Conservation (phyloP, 1,140 invertebrate genomes). For the Bombus difficillimus region DNA sequence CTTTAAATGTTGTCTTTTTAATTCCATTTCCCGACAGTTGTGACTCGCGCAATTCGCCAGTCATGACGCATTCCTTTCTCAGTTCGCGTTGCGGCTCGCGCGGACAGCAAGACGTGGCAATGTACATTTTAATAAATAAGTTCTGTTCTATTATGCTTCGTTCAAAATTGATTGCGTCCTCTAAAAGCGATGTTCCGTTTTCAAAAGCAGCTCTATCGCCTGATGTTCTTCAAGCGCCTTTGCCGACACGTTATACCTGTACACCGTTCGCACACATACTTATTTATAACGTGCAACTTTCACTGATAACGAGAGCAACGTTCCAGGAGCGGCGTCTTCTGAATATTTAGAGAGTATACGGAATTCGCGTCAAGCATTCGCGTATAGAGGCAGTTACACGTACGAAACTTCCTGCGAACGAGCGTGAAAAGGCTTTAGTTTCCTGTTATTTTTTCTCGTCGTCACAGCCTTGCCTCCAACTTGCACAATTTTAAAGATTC, state of each 20-base stretch:
- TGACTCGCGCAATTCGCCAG: too few relatives aligned
- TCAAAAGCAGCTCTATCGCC: background rate
- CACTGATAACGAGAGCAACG: slow-evolving; percentile 67
- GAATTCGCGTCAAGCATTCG: background rate
- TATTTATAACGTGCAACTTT: slow-evolving; percentile 59
- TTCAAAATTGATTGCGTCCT: too few relatives aligned
- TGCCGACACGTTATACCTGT: background rate
- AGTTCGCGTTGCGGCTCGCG: too few relatives aligned
- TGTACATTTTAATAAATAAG: too few relatives aligned
- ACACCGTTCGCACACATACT: background rate
- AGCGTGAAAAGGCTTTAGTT: background rate
- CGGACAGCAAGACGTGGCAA: too few relatives aligned
- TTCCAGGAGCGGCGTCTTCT: slow-evolving; percentile 47
- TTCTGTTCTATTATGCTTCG: too few relatives aligned
- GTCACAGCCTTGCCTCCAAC: background rate
- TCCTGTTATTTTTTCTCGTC: slow-evolving; percentile 3
- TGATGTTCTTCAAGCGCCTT: background rate
- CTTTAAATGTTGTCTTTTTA: too few relatives aligned
- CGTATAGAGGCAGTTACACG: background rate
- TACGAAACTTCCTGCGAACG: background rate
- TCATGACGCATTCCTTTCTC: too few relatives aligned
- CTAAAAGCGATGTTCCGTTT: background rate
- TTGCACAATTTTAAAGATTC: slow-evolving; percentile 30
- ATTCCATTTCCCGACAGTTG: too few relatives aligned
- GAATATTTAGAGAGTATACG: slow-evolving; percentile 53